Conservation (phyloP, 1,140 invertebrate genomes). For the Bombus difficillimus region DNA sequence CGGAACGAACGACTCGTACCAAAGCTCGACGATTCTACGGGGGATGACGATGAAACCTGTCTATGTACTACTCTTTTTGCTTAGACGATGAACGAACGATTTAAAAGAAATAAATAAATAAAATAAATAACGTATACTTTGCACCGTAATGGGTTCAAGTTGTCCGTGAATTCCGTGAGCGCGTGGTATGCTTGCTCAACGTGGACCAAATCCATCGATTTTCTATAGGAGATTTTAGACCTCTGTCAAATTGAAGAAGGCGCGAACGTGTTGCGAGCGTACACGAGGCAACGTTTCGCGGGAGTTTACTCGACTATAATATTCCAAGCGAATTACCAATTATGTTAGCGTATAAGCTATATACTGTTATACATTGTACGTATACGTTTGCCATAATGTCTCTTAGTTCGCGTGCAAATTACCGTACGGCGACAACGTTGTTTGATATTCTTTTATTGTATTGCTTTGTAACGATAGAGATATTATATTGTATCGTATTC, state of each 20-base stretch:
- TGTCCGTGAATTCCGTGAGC: slow-evolving; percentile 30
- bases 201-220: slow-evolving; percentile 49
- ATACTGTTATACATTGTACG: neutral
- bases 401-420: slow-evolving; percentile 13
- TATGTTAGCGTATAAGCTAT: slow-evolving; percentile 10
- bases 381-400: slow-evolving; percentile 20
- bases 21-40: slow-evolving; percentile 22
- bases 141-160: neutral
- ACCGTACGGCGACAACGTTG: slow-evolving; percentile 11
- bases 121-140: neutral
- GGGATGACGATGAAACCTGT: slow-evolving; percentile 23
- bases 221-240: slow-evolving; percentile 25
- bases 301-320: slow-evolving; percentile 7
- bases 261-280: slow-evolving; percentile 3
- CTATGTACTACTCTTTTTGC: neutral
- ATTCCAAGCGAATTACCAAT: slow-evolving; percentile 22
- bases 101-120: neutral
- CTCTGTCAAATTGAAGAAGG: slow-evolving; percentile 36
- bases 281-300: neutral
- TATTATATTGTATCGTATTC: slow-evolving; percentile 34
- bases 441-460: slow-evolving; percentile 24
- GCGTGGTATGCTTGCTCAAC: slow-evolving; percentile 30
- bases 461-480: slow-evolving; percentile 38
- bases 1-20: slow-evolving; percentile 55
- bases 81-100: slow-evolving; percentile 48